Percentiles rank a stretch among this genome's conserved stretches.
Evolutionary conservation across 2,797 vertebrate species (phyloP).

Genomic region (Australoheros facetus): DNA sequence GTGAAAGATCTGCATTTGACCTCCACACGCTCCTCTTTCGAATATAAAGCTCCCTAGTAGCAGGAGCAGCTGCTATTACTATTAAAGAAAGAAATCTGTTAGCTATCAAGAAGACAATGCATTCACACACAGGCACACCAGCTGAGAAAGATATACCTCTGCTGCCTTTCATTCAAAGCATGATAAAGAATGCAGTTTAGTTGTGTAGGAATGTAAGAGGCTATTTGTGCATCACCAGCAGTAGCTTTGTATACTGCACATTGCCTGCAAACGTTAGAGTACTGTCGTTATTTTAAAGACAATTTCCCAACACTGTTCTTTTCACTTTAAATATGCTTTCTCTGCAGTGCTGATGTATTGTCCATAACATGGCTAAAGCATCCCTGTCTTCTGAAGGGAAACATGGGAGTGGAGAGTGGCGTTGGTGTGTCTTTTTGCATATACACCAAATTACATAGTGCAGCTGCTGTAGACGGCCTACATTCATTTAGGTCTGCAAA

Average conservation of each 20-base stretch:
- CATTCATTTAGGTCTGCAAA: constrained; percentile 38
- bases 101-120: not conserved
- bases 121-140: not conserved
- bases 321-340: not conserved
- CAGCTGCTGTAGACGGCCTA: constrained; percentile 25
- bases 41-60: not conserved
- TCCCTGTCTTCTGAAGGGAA: constrained; percentile 3
- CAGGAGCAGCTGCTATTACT: not conserved
- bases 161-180: not conserved
- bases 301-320: not conserved
- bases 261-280: not conserved
- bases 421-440: constrained; percentile 18
- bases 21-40: not conserved
- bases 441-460: constrained; percentile 15
- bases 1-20: not conserved
- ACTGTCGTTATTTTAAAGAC: constrained; percentile 1
- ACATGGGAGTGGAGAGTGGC: constrained; percentile 10
- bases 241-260: not conserved
- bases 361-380: not conserved
- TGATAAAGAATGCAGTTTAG: not conserved
- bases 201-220: not conserved
- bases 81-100: accelerated
- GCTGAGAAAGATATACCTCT: not conserved
- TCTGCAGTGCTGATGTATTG: constrained; percentile 1
- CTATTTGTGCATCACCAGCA: constrained; percentile 2